phyloP scores from a whole-genome alignment of 2,113 vertebrate species.

The Entosphenus tridentatus region DNA sequence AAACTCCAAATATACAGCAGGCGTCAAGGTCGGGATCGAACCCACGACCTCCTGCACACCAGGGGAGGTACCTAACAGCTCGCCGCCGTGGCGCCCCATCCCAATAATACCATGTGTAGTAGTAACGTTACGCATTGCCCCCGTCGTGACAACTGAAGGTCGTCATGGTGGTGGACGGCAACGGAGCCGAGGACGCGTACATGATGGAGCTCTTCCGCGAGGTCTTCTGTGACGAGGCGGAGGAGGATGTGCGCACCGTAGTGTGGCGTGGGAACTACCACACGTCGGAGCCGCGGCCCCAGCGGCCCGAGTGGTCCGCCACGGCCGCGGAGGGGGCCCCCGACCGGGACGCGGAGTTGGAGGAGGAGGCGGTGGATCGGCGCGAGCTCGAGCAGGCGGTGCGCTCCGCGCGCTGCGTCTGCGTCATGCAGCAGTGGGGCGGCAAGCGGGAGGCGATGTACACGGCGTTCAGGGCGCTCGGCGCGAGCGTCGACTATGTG shows the following conservation, averaged over 20 bases:
- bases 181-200: conserved; percentile 7
- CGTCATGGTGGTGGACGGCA: conserved; percentile 9
- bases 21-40: no score
- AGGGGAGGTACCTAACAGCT: no score
- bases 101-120: no score
- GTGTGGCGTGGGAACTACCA: conserved; percentile 9
- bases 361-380: conserved; percentile 2
- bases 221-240: conserved; percentile 2
- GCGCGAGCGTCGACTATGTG: conserved; percentile 6
- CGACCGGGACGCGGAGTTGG: conserved; percentile 3
- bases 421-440: conserved; percentile 8
- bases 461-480: conserved; percentile 8
- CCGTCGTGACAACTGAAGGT: neutral
- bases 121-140: no score
- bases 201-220: conserved; percentile 9
- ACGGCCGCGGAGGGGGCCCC: no score
- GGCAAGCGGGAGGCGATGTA: conserved; percentile 9
- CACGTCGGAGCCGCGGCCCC: neutral
- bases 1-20: no score
- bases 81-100: no score
- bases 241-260: neutral
- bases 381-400: conserved; percentile 1
- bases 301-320: neutral
- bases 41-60: no score
- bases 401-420: conserved; percentile 3